Base-by-base conservation (phyloP, 2,797 vertebrate genomes). In the Coreius guichenoti region DNA sequence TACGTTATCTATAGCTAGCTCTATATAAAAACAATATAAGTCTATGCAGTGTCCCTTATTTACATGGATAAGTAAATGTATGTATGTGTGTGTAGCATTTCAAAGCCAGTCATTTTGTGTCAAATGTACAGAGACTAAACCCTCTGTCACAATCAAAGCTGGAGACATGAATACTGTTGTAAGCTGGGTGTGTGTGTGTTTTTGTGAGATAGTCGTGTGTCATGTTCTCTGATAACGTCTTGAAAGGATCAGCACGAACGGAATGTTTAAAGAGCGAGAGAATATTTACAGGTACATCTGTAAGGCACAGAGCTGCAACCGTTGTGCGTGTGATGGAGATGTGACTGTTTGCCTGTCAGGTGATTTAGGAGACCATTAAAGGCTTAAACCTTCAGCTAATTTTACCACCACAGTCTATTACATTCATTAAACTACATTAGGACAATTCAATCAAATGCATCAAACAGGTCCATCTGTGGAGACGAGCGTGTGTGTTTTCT, bases 211-310 rank as follows among this genome's bases (percentile, higher is more conserved):
- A 77, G 45, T 77, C 23, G 8, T 54, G 47, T 77, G 47, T 77
- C 73, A 54, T 84, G 82, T 84, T 84, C 72, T 84, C 73, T 84
- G 72, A 84, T 84, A 84, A 68, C 33, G 61, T 84, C 82, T 84
- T 77, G 82, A 84, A 84, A 84, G 82, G 74, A 77, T 84, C 82
- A 77, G 72, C 73, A 12, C 4, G 45, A 77, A 51, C 11, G 7
- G 47, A 69, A 69, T 84, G 63, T 84, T 77, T 84, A 76, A 84
- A 68, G 63, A 56, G 69, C 0, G 21, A 73, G 73, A 76, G 31
- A 82, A 82, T 74, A 74, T 82, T 74, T 83, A 74, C 81, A 74
- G 81, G 70, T 74, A 63, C 69, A 11, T 73, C 81, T 58, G 47
- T 49, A 29, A 74, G 26, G 63, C 54, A n/a, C 39, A 73, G 45